Evolutionary conservation across 2,113 vertebrate genomes (phyloP), one percentile per base, ranked within the genome.

Genomic region (Strigops habroptila): DNA sequence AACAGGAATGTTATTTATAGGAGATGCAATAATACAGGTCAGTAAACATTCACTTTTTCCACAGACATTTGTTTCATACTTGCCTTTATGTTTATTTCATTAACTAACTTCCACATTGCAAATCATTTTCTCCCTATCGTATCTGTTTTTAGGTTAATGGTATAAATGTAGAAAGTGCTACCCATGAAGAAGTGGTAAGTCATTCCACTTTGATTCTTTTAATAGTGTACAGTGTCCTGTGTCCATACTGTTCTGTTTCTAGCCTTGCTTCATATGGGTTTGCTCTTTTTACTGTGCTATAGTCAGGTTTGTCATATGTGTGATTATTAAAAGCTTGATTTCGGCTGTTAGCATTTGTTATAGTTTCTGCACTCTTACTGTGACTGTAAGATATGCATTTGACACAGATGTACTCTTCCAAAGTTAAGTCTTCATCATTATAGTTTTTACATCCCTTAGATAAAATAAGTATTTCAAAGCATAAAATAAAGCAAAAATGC

Each of bases 121-220:
- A 95, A 90, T 97, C 0, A 93, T 71, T 92, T 63, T 96, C 63
- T 97, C 63, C 27, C 53, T 96, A 41, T 96, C 1, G 0, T 85
- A 41, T 96, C 82, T 93, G 33, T 13, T 90, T 98, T 94, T 96
- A 99, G 99, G 98, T 99, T 95, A 99, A 99, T 91, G 99, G 99
- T 93, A 99, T 99, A 95, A 98, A 98, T 64, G 99, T 99, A 86
- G 99, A 99, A 97, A 98, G 91, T 49, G 98, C 98, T 78, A 98
- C 99, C 59, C 99, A 99, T 49, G 98, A 99, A 97, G 99, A 99
- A 98, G 99, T 99, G 97, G 99, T 99, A 97, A 99, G 99, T 99
- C 52, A 62, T 79, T 71, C 48, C 77, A 22, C 33, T 91, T 94
- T 80, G 15, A 70, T 35, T 63, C 30, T 71, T 59, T 93, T 22